Percentiles rank a stretch among this genome's conserved stretches.
These are phyloP conservation scores for Dryomyza anilis DNA, from an alignment of 2,888 invertebrate genomes.

Conservation along the genomic window DNA sequence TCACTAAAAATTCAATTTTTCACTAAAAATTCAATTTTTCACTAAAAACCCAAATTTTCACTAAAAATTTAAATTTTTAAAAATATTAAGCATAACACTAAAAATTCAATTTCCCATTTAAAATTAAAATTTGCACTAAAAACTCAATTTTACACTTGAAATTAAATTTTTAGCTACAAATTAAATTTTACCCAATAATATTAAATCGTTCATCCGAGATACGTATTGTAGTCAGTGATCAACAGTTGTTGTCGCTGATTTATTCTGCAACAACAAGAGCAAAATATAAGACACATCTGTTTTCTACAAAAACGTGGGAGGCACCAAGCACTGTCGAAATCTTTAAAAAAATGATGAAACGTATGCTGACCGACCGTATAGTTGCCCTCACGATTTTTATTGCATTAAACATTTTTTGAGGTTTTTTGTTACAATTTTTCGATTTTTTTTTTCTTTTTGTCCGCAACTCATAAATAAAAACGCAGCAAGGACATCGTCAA, in stretches of 20 bases:
- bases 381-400: not conserved
- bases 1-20: too few relatives aligned
- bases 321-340: not conserved
- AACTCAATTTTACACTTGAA: too few relatives aligned
- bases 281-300: not conserved
- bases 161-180: too few relatives aligned
- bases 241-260: slow-evolving; percentile 1
- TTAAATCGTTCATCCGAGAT: too few relatives aligned
- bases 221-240: too few relatives aligned
- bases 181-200: too few relatives aligned
- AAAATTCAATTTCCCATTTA: too few relatives aligned
- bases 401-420: not conserved
- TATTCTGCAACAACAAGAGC: not conserved
- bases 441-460: not conserved
- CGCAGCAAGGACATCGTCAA: not conserved
- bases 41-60: too few relatives aligned
- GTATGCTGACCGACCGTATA: not conserved
- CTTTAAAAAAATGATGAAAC: not conserved
- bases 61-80: too few relatives aligned
- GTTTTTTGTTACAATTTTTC: not conserved
- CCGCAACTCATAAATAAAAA: not conserved
- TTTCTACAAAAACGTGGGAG: not conserved
- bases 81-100: too few relatives aligned
- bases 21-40: too few relatives aligned
- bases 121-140: too few relatives aligned